phyloP scores from a whole-genome alignment of 2,888 invertebrate species.

The Helobdella robusta region DNA sequence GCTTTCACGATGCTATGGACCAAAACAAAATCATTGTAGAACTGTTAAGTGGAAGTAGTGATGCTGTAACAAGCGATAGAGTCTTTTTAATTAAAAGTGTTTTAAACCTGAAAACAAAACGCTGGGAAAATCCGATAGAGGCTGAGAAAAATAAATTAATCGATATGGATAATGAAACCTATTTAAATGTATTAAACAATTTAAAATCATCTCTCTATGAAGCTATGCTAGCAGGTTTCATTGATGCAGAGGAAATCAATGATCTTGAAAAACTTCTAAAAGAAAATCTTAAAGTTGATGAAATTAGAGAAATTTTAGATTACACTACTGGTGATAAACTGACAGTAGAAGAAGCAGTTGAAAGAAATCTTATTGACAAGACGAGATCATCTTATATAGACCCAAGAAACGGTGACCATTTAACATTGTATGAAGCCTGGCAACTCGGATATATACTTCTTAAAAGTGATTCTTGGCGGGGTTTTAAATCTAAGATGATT shows the following conservation, averaged over 20 bases:
- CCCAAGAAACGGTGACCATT: conserved; percentile 53
- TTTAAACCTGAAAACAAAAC: conserved; percentile 58
- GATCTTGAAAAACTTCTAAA: conserved; percentile 49
- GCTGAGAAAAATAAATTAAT: conserved; percentile 49
- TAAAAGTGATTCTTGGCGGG: neutral
- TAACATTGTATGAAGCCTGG: conserved; percentile 49
- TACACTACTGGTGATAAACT: conserved; percentile 69
- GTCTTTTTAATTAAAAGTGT: conserved; percentile 50
- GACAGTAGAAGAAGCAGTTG: conserved; percentile 59
- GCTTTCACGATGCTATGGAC: conserved; percentile 52
- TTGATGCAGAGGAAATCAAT: conserved; percentile 70
- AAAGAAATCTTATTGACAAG: conserved; percentile 63
- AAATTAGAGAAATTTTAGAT: conserved; percentile 17
- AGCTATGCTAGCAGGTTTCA: conserved; percentile 67
- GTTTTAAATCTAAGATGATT: conserved; percentile 38
- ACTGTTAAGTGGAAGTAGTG: neutral
- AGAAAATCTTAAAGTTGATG: conserved; percentile 50
- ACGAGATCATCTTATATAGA: conserved; percentile 54
- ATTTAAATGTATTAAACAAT: conserved; percentile 46
- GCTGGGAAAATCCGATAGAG: conserved; percentile 54
- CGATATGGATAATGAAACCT: conserved; percentile 50
- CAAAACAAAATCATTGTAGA: conserved; percentile 29
- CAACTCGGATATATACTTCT: conserved; percentile 14
- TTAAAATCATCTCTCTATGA: conserved; percentile 61
- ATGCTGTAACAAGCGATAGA: neutral